A percentile compares a stretch with the other conserved stretches of the same genome.
Conservation (phyloP, 2,797 vertebrate species). For the Pseudopleuronectes americanus region DNA sequence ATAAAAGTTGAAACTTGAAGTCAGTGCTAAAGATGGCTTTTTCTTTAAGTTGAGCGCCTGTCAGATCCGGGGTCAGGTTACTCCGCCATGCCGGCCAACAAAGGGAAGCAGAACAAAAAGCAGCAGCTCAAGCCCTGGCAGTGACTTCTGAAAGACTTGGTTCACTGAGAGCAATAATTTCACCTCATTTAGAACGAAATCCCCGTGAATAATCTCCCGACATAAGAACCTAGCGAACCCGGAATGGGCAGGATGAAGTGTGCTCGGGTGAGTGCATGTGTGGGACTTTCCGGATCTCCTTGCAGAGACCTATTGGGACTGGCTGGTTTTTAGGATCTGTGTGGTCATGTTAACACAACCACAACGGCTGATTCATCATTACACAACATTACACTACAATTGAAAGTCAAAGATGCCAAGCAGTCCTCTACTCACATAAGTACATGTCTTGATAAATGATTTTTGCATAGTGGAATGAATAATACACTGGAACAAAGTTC, state of each 20-base stretch:
- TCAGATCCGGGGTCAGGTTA: constrained; percentile 57
- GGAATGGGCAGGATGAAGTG: constrained; percentile 42
- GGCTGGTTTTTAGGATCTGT: constrained; percentile 7
- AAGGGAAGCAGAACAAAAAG: constrained; percentile 61
- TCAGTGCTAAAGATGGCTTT: constrained; percentile 42
- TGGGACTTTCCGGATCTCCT: constrained; percentile 22
- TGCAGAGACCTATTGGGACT: not conserved
- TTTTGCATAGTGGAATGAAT: not conserved
- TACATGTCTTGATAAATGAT: not conserved
- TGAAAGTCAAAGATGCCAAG: not conserved
- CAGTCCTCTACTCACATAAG: not conserved
- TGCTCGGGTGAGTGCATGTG: constrained; percentile 31
- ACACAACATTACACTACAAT: too few relatives aligned
- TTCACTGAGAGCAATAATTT: constrained; percentile 68
- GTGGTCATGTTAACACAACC: constrained; percentile 1
- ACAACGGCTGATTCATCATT: not conserved
- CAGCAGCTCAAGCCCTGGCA: constrained; percentile 50
- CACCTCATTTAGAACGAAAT: constrained; percentile 73
- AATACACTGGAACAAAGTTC: not conserved
- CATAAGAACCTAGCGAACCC: constrained; percentile 56
- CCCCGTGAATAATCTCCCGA: constrained; percentile 76
- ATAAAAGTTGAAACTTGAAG: constrained; percentile 24
- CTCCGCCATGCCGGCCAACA: constrained; percentile 51
- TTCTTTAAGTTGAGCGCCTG: constrained; percentile 39
- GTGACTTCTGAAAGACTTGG: constrained; percentile 57